A percentile compares a stretch with the other conserved stretches of the same genome.
phyloP scores from a whole-genome alignment of 37 sponge, comb jelly and placozoan species.

The Crambe crambe region DNA sequence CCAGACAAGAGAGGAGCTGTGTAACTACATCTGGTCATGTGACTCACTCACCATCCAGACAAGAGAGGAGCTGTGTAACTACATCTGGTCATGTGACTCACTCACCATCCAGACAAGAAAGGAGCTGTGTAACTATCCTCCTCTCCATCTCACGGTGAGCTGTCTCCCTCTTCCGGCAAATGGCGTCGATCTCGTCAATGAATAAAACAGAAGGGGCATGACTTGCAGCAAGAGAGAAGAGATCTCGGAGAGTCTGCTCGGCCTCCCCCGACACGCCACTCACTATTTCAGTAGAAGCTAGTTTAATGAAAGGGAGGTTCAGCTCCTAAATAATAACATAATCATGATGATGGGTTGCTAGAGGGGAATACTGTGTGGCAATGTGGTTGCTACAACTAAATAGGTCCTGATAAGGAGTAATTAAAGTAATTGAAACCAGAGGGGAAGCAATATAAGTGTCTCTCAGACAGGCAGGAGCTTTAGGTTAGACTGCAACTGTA shows the following conservation, averaged over 20 bases:
- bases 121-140: slow-evolving; percentile 93
- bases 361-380: too few relatives aligned
- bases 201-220: slow-evolving; percentile 90
- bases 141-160: slow-evolving; percentile 96
- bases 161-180: slow-evolving; percentile 91
- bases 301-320: slow-evolving; percentile 78
- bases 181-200: slow-evolving; percentile 97
- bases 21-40: too few relatives aligned
- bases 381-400: too few relatives aligned
- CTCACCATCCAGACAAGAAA: slow-evolving; percentile 89
- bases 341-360: neutral
- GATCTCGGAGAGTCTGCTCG: slow-evolving; percentile 84
- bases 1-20: too few relatives aligned
- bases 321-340: slow-evolving; percentile 62
- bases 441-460: too few relatives aligned
- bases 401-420: too few relatives aligned
- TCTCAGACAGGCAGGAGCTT: too few relatives aligned
- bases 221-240: slow-evolving; percentile 78
- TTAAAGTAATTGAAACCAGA: too few relatives aligned
- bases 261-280: slow-evolving; percentile 97
- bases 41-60: too few relatives aligned
- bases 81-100: too few relatives aligned
- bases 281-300: slow-evolving; percentile 95
- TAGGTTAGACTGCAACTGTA: too few relatives aligned
- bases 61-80: too few relatives aligned